Evolutionary conservation across 2,888 invertebrate species (phyloP).

Genomic region (Nymphalis c-album): DNA sequence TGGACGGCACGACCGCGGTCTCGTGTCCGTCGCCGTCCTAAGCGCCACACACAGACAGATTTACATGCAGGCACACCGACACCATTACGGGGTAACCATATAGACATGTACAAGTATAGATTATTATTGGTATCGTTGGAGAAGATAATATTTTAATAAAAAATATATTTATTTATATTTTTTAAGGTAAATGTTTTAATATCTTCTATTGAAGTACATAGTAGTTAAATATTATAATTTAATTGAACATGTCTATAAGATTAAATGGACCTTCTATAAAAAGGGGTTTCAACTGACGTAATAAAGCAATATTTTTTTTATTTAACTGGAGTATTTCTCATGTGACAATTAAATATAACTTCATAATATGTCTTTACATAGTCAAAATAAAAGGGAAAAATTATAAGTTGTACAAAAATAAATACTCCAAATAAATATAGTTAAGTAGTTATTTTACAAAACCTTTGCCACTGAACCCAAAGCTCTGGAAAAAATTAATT

Average conservation of each 20-base stretch:
- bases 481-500: not conserved
- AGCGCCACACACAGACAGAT: constrained; percentile 60
- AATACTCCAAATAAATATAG: constrained; percentile 1
- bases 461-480: constrained; percentile 6
- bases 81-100: constrained; percentile 46
- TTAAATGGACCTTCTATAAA: constrained; percentile 8
- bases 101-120: constrained; percentile 48
- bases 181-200: too few relatives aligned
- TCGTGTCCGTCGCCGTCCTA: constrained; percentile 76
- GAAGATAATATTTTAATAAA: too few relatives aligned
- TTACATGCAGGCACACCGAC: constrained; percentile 73
- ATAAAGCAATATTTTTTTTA: constrained; percentile 5
- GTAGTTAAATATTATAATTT: not conserved
- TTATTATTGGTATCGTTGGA: too few relatives aligned
- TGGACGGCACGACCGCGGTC: constrained; percentile 69
- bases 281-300: constrained; percentile 13
- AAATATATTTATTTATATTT: too few relatives aligned
- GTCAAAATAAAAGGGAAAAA: not conserved
- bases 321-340: not conserved
- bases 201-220: too few relatives aligned
- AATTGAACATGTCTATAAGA: constrained; percentile 26
- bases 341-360: not conserved
- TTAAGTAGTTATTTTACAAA: constrained; percentile 3
- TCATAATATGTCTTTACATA: not conserved
- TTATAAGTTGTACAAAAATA: not conserved